Percentiles rank a stretch among this genome's conserved stretches.
These are phyloP conservation scores for Pegoplata infirma DNA, from an alignment of 2,888 invertebrate species.

Conservation along the genomic window DNA sequence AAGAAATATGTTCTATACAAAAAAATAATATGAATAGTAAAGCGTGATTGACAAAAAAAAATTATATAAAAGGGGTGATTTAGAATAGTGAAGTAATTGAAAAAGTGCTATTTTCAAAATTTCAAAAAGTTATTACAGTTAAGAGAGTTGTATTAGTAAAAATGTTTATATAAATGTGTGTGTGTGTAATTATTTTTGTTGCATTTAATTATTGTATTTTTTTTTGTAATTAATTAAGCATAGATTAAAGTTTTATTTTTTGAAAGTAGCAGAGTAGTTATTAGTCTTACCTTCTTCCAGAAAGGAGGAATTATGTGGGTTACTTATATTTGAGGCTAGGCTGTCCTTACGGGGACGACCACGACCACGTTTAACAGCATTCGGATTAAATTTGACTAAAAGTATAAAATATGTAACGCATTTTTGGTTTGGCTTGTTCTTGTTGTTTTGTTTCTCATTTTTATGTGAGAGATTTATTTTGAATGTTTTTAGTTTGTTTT, in stretches of 20 bases:
- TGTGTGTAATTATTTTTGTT: slow-evolving; percentile 39
- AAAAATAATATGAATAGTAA: too few relatives aligned
- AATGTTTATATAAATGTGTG: slow-evolving; percentile 29
- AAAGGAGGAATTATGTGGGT: slow-evolving; percentile 84
- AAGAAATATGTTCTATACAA: background rate
- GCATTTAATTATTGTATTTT: slow-evolving; percentile 29
- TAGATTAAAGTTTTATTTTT: slow-evolving; percentile 52
- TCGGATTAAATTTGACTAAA: slow-evolving; percentile 73
- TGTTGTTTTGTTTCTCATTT: slow-evolving; percentile 60
- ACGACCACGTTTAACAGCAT: slow-evolving; percentile 81
- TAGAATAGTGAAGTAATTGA: background rate
- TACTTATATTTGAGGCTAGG: slow-evolving; percentile 79
- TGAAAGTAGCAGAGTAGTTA: slow-evolving; percentile 61
- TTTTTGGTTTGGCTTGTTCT: slow-evolving; percentile 57
- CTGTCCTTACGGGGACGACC: slow-evolving; percentile 81
- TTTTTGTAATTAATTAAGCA: slow-evolving; percentile 34
- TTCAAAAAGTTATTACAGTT: background rate
- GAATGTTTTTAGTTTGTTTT: too few relatives aligned
- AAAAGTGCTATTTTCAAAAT: background rate
- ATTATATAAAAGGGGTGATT: background rate
- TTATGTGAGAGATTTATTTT: slow-evolving; percentile 45
- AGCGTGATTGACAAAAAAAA: background rate
- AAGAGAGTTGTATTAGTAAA: slow-evolving; percentile 2
- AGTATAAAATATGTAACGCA: slow-evolving; percentile 64
- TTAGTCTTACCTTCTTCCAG: slow-evolving; percentile 84